A percentile compares a stretch with the other conserved stretches of the same genome.
These are phyloP conservation scores for Lycocorax pyrrhopterus DNA, from an alignment of 2,113 vertebrate genomes.

Conservation along the genomic window DNA sequence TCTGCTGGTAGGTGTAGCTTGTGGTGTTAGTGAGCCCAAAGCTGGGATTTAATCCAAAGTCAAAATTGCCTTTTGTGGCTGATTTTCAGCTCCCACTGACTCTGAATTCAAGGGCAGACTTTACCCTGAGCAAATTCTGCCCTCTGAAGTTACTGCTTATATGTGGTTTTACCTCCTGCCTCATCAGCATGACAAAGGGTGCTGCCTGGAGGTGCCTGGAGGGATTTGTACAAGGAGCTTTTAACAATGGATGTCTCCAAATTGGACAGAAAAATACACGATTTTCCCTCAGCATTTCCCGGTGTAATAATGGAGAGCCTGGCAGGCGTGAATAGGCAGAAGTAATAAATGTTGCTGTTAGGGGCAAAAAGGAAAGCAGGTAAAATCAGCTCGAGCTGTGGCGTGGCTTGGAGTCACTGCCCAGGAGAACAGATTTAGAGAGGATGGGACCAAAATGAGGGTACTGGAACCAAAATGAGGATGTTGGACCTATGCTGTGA, in stretches of 20 bases:
- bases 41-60: not conserved
- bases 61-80: not conserved
- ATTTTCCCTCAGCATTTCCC: not conserved
- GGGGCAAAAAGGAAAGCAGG: not conserved
- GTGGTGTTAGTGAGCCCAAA: not conserved
- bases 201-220: constrained; percentile 3
- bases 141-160: not conserved
- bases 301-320: not conserved
- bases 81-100: not conserved
- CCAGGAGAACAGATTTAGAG: not conserved
- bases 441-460: not conserved
- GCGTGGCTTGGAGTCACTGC: not conserved
- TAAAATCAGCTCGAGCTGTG: not conserved
- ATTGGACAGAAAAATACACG: not conserved
- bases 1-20: not conserved
- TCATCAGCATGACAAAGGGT: not conserved
- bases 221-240: not conserved
- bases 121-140: not conserved
- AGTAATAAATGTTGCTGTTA: not conserved
- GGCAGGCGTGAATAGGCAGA: not conserved
- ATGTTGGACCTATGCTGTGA: fast-evolving
- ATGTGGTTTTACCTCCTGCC: not conserved
- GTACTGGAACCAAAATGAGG: not conserved
- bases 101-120: not conserved
- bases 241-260: not conserved